A percentile compares a stretch with the other conserved stretches of the same genome.
Evolutionary conservation across 2,113 vertebrate genomes (phyloP).

Genomic region (Xyrauchen texanus): DNA sequence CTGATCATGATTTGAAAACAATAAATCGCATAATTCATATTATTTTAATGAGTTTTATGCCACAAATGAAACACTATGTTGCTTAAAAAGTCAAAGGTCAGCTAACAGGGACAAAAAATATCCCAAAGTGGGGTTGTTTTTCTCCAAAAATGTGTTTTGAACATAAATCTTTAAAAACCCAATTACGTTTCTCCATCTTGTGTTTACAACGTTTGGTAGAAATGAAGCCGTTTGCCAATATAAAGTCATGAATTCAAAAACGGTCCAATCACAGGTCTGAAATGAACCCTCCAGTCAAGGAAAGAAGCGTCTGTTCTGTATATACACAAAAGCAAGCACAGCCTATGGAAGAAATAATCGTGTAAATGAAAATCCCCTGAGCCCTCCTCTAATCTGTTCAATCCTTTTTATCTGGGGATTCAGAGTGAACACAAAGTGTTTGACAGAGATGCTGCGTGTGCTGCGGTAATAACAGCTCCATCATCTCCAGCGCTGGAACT

Average conservation of each 20-base stretch:
- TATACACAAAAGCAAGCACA: constrained; percentile 58
- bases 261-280: constrained; percentile 11
- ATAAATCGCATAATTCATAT: no score
- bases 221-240: neutral
- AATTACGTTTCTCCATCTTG: neutral
- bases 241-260: neutral
- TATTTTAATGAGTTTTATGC: no score
- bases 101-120: no score
- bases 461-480: neutral
- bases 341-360: constrained; percentile 83
- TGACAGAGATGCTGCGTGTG: neutral
- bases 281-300: constrained; percentile 51
- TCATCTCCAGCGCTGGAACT: neutral
- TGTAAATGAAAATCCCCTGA: constrained; percentile 86
- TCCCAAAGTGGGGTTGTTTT: no score
- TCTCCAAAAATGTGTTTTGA: no score
- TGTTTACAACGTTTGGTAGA: neutral
- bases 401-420: constrained; percentile 91
- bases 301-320: constrained; percentile 25
- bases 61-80: no score
- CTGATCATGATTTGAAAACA: no score
- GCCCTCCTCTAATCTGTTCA: constrained; percentile 85
- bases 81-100: no score
- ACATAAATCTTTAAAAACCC: neutral
- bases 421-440: constrained; percentile 49